Evolutionary conservation across 1,140 invertebrate species (phyloP).

Genomic region (Bombus breviceps): DNA sequence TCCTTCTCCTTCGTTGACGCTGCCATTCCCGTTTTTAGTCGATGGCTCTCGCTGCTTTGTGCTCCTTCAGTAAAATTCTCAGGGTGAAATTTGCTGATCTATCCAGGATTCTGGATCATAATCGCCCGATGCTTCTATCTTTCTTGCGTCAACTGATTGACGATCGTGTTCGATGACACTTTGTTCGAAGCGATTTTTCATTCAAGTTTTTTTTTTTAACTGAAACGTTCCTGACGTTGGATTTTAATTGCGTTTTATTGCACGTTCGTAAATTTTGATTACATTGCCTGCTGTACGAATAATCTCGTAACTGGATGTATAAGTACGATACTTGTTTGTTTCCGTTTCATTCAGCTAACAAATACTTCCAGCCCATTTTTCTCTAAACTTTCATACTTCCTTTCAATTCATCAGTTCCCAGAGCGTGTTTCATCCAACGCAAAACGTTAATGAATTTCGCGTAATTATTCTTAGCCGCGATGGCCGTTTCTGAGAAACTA

Average conservation of each 20-base stretch:
- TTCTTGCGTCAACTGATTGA: neutral
- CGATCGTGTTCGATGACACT: neutral
- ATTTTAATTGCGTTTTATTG: neutral
- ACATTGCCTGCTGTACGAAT: no score
- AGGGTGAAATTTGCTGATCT: conserved; percentile 49
- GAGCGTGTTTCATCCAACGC: neutral
- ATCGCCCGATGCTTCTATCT: neutral
- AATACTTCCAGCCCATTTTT: neutral
- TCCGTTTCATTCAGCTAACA: neutral
- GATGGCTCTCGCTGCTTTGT: neutral
- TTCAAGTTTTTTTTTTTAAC: no score
- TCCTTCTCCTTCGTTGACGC: neutral
- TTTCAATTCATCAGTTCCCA: neutral
- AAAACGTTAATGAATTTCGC: conserved; percentile 10
- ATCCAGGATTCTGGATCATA: conserved; percentile 28
- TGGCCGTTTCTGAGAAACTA: neutral
- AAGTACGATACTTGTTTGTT: neutral
- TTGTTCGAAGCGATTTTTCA: neutral
- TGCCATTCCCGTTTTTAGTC: conserved; percentile 11
- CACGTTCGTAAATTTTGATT: no score
- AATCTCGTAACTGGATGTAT: neutral
- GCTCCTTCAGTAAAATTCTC: neutral
- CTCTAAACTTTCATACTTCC: neutral
- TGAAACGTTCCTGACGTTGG: neutral
- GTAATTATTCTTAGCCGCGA: conserved; percentile 13